These are phyloP conservation scores for Caenorhabditis sp. DNA, from an alignment of 2,888 invertebrate genomes.

Conservation along the genomic window DNA sequence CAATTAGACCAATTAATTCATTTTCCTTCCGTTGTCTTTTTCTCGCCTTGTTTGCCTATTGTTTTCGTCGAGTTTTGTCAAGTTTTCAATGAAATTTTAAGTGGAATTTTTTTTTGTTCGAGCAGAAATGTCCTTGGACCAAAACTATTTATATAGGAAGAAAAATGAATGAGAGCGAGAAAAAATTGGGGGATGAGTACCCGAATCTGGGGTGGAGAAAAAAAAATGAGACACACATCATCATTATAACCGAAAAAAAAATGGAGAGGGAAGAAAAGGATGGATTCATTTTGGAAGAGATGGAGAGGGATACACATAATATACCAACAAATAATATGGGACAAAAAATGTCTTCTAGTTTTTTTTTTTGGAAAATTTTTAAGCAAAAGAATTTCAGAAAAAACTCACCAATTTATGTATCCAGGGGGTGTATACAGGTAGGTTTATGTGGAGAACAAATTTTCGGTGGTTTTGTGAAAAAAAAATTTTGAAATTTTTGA, in stretches of 20 bases:
- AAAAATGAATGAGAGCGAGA: slow-evolving; percentile 1
- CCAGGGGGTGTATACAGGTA: no score
- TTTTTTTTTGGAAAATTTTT: no score
- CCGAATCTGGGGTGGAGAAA: neutral
- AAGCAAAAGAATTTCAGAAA: no score
- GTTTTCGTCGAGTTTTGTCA: slow-evolving; percentile 6
- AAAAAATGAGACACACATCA: slow-evolving; percentile 24
- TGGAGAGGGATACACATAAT: neutral
- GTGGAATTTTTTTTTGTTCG: neutral
- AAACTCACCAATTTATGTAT: no score
- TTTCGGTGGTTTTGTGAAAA: neutral
- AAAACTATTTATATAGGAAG: slow-evolving; percentile 9
- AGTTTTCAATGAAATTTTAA: slow-evolving; percentile 41
- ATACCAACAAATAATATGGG: neutral
- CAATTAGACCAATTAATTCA: slow-evolving; percentile 1
- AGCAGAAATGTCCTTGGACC: neutral
- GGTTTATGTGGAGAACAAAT: no score
- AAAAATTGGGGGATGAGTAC: neutral
- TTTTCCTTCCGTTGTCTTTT: neutral
- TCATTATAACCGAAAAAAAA: slow-evolving; percentile 29
- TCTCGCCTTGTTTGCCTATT: slow-evolving; percentile 2
- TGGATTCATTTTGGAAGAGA: neutral
- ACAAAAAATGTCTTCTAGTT: neutral
- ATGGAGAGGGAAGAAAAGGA: slow-evolving; percentile 18
- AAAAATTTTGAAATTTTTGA: neutral